Base-by-base conservation (phyloP, 2,797 vertebrate genomes). In the Spea hammondii region DNA sequence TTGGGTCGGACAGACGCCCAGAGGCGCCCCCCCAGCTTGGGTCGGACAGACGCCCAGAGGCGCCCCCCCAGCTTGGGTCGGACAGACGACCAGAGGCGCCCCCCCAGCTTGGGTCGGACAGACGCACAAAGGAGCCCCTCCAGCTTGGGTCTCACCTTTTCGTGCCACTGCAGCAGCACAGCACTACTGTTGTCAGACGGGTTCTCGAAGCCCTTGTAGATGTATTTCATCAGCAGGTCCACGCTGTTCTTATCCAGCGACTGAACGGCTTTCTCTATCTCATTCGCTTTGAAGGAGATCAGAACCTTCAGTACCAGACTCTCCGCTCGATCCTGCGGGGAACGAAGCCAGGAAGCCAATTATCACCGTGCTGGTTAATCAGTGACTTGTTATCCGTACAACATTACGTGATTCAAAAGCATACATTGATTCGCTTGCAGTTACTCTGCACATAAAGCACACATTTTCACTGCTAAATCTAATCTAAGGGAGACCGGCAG, bases 141-240 rank as follows among this genome's bases (percentile, higher is more conserved):
- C 1, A 1, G 1, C 32, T 32, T 32, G 32, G 32, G 59, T 62
- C 70, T 69, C 64, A 99, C 98, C 95, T 96, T 99, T 89, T 99
- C 98, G 0, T 99, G 98, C 98, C 98, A 99, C 85, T 98, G 98
- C 86, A 99, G 85, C 44, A 99, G 90, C 76, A 98, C 90, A 0
- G 98, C 96, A 0, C 98, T 99, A 92, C 96, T 99, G 87, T 99
- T 99, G 85, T 99, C 98, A 0, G 97, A 98, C 5, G 98, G 98
- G 82, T 87, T 94, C 90, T 99, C 97, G 0, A 99, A 99, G 83
- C 98, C 98, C 89, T 98, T 99, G 92, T 99, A 99, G 91, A 99
- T 98, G 89, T 99, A 99, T 86, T 99, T 98, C 97, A 99, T 99
- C 70, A 99, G 91, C 83, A 99, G 94, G 87, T 99, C 97, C 55